Percentiles rank a stretch among this genome's conserved stretches.
phyloP scores from a whole-genome alignment of 2,113 vertebrate genomes.

The Callipepla californica region DNA sequence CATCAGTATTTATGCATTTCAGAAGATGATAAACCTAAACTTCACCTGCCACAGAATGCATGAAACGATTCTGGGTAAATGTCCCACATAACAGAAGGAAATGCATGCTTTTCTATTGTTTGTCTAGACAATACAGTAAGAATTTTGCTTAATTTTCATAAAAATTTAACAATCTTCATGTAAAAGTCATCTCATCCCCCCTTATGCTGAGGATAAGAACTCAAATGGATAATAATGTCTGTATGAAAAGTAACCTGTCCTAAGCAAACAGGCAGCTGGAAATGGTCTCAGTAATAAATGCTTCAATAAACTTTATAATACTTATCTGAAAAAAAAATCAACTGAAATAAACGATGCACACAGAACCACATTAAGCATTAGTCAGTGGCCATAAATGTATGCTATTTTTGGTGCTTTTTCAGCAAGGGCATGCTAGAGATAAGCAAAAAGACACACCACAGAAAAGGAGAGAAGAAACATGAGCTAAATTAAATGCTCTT shows the following conservation, averaged over 20 bases:
- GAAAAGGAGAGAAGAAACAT: background rate
- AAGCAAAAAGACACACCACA: background rate
- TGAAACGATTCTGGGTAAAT: background rate
- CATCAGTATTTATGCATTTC: background rate
- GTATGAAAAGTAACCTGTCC: background rate
- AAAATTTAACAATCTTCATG: background rate
- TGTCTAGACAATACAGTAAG: background rate
- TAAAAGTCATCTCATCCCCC: background rate
- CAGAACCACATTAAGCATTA: background rate
- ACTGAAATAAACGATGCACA: background rate
- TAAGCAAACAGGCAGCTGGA: background rate
- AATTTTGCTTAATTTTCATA: background rate
- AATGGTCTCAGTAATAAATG: background rate
- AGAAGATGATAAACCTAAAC: background rate
- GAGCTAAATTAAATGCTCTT: background rate
- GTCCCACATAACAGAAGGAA: background rate
- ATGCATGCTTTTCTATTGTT: background rate
- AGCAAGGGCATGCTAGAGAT: background rate
- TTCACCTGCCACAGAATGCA: background rate
- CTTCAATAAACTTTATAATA: background rate
- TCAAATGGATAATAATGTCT: background rate
- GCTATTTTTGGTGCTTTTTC: background rate
- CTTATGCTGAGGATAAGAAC: background rate
- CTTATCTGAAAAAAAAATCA: background rate
- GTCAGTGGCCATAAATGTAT: background rate